These are phyloP conservation scores for Hexactinellida sp. DNA, from an alignment of 37 sponge, comb jelly and placozoan genomes.

Conservation along the genomic window DNA sequence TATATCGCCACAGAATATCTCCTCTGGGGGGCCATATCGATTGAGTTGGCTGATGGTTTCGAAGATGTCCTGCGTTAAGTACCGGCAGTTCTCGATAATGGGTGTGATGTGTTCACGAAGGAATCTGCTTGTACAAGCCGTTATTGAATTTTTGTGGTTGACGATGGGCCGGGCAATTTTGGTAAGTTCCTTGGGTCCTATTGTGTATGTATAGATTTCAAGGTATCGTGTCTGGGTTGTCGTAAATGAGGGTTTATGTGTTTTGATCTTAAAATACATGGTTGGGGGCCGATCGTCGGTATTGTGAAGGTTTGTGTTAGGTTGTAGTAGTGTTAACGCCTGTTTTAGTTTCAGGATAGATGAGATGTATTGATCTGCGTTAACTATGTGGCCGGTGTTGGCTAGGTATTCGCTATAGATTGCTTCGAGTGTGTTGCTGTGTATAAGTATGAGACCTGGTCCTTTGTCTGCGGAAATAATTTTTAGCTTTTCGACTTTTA, in stretches of 20 bases:
- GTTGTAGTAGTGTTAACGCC: not conserved
- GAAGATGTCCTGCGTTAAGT: not conserved
- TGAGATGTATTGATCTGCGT: not conserved
- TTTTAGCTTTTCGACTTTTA: not conserved
- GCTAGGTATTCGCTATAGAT: not conserved
- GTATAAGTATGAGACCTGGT: not conserved
- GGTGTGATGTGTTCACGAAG: not conserved
- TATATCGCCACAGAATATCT: not conserved
- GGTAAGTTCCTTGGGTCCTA: not conserved
- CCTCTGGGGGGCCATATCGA: not conserved
- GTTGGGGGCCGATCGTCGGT: not conserved
- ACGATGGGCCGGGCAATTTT: not conserved
- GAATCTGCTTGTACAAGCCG: not conserved
- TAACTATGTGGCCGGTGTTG: not conserved
- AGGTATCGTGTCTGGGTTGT: not conserved
- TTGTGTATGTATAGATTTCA: not conserved
- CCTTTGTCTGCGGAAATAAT: not conserved
- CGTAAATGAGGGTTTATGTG: not conserved
- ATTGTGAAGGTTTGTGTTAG: not conserved
- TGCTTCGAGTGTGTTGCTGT: not conserved
- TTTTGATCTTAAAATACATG: not conserved
- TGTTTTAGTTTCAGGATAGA: too few relatives aligned
- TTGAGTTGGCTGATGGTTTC: not conserved
- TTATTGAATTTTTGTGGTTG: not conserved
- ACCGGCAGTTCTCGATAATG: not conserved